These are phyloP conservation scores for Biston stratarius DNA, from an alignment of 2,888 invertebrate genomes.

Conservation along the genomic window DNA sequence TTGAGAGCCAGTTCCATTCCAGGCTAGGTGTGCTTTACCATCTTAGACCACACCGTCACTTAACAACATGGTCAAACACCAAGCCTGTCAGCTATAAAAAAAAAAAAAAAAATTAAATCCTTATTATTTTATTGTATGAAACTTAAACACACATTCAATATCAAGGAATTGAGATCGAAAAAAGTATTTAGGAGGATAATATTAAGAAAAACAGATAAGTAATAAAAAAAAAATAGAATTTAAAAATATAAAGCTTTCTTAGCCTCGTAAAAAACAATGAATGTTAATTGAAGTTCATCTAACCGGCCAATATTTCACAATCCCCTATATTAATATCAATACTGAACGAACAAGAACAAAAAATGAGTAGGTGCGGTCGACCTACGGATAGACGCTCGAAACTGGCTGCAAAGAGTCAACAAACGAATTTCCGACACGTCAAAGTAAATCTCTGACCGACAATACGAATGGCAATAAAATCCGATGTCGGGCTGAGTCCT, in stretches of 20 bases:
- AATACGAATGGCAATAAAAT: conserved; percentile 85
- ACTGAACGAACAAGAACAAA: conserved; percentile 55
- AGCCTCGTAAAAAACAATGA: neutral
- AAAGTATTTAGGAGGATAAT: too few relatives aligned
- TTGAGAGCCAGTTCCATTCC: too few relatives aligned
- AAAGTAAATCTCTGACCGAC: conserved; percentile 83
- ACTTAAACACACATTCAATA: too few relatives aligned
- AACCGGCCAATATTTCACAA: conserved; percentile 30
- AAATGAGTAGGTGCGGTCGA: conserved; percentile 49
- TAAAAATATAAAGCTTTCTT: neutral
- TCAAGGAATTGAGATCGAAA: too few relatives aligned
- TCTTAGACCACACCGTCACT: too few relatives aligned
- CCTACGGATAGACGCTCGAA: conserved; percentile 60
- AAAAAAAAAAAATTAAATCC: too few relatives aligned
- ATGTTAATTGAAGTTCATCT: neutral
- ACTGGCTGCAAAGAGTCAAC: conserved; percentile 74
- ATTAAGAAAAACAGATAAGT: neutral
- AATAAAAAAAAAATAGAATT: neutral
- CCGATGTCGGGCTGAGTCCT: conserved; percentile 69
- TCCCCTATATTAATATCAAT: conserved; percentile 48
- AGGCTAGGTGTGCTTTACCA: too few relatives aligned
- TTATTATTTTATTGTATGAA: too few relatives aligned
- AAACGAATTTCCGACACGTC: conserved; percentile 82
- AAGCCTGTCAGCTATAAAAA: too few relatives aligned
- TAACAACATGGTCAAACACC: too few relatives aligned